Evolutionary conservation across 1,140 invertebrate species (phyloP), one percentile per base, ranked within the genome.

Genomic region (Penaeus vannamei): DNA sequence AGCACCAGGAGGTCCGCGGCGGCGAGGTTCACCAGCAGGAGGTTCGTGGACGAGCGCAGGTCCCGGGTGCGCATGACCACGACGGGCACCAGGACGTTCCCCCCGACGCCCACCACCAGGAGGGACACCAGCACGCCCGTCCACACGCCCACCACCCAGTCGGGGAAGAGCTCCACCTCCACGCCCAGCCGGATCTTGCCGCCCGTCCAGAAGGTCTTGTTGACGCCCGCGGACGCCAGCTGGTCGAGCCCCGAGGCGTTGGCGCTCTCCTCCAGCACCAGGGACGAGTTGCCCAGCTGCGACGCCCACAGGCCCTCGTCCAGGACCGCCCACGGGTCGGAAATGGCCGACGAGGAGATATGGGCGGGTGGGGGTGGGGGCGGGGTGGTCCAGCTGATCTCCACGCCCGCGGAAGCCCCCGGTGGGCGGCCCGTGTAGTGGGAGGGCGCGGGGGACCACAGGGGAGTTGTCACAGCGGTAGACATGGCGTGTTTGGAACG

Each of bases 21-120:
- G 92, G 97, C 97, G 89, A 98, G 94, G 93, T 98, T 98, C 92
- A 98, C 96, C 84, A 99, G 95, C 93, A 98, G 98, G 89, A 98
- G 97, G 92, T 99, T 98, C 76, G 98, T 98, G 64, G 97, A 98
- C 93, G 97, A 98, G 91, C 97, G 94, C 95, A 98, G 97, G 92
- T 98, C 97, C 92, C 97, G 97, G n/a, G 96, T 97, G 92, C 96
- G 96, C 91, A 97, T 95, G 81, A 98, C 97, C 69, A 98, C 97
- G 92, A 98, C 95, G 26, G 97, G 97, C 91, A 98, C 97, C 95
- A 98, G 96, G 64, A 97, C 94, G 92, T 98, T 98, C 26, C 97
- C 97, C 46, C 97, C 94, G 69, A 97, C 95, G 17, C 97, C 97
- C 86, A 97, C 94, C 84, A 96, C 94, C 94, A 98, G 96, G 32